Percentiles rank a stretch among this genome's conserved stretches.
Conservation (phyloP, 2,888 invertebrate species). For the Zygogramma bicolorata region DNA sequence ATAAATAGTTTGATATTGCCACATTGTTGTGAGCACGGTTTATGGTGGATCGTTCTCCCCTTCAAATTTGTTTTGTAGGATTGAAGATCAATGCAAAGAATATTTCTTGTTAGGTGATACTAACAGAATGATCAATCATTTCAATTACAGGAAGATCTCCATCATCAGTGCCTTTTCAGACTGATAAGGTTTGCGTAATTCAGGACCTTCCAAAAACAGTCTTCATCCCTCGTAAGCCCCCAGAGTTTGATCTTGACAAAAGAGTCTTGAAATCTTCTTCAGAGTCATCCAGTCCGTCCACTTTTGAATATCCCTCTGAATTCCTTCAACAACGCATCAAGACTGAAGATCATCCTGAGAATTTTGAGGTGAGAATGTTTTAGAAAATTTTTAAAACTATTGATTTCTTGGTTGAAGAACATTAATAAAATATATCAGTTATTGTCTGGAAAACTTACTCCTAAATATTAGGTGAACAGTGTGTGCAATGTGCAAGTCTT, state of each 20-base stretch:
- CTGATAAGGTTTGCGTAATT: constrained; percentile 47
- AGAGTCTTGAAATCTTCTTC: constrained; percentile 44
- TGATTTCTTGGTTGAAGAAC: too few species aligned
- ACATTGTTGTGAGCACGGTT: too few species aligned
- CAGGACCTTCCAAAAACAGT: constrained; percentile 57
- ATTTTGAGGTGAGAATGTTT: constrained; percentile 26
- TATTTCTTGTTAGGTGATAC: too few species aligned
- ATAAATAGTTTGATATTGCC: too few species aligned
- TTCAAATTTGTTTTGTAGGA: too few species aligned
- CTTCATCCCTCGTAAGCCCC: constrained; percentile 57
- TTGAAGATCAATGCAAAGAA: too few species aligned
- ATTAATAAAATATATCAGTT: too few species aligned
- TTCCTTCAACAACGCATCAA: constrained; percentile 57
- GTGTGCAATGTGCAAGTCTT: too few species aligned
- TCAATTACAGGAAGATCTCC: constrained; percentile 51
- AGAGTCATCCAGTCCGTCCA: constrained; percentile 53
- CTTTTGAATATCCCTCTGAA: constrained; percentile 57
- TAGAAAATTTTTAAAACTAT: background rate
- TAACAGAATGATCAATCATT: background rate
- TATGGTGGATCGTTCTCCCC: too few species aligned
- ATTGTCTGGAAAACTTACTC: too few species aligned
- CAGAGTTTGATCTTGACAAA: constrained; percentile 54
- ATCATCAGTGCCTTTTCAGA: constrained; percentile 46
- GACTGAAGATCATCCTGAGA: constrained; percentile 55
- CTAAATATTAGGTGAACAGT: too few species aligned